A percentile compares a stretch with the other conserved stretches of the same genome.
phyloP scores from a whole-genome alignment of 1,140 invertebrate genomes.

The Galleria mellonella region DNA sequence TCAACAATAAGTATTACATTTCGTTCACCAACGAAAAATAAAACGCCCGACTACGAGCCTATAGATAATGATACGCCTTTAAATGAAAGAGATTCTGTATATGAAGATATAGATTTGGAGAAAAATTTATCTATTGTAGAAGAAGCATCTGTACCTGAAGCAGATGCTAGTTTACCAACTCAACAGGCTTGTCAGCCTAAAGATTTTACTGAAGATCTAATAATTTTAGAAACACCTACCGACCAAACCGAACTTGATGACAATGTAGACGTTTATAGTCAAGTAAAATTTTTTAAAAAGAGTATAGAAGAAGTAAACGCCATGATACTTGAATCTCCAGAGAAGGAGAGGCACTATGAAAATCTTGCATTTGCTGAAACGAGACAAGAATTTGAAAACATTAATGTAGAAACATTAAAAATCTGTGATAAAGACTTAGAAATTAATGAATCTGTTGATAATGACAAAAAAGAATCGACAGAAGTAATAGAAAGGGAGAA shows the following conservation, averaged over 20 bases:
- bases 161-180: conserved; percentile 71
- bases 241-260: conserved; percentile 32
- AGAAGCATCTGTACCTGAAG: conserved; percentile 68
- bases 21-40: conserved; percentile 72
- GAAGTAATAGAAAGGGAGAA: conserved; percentile 32
- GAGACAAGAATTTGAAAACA: conserved; percentile 70
- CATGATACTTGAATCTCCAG: conserved; percentile 70
- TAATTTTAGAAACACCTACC: conserved; percentile 59
- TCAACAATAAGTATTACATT: conserved; percentile 83
- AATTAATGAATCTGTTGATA: conserved; percentile 23
- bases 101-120: conserved; percentile 72
- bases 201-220: conserved; percentile 45
- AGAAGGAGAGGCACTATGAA: conserved; percentile 50
- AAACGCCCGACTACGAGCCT: conserved; percentile 44
- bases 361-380: conserved; percentile 48
- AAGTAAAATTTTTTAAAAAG: conserved; percentile 83
- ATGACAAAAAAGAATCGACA: conserved; percentile 15
- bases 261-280: conserved; percentile 79
- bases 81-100: conserved; percentile 64
- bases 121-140: conserved; percentile 67
- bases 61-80: conserved; percentile 44
- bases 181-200: conserved; percentile 74
- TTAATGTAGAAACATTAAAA: conserved; percentile 60
- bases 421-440: conserved; percentile 51
- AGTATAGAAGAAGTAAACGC: conserved; percentile 85